Conservation (phyloP, 2,797 vertebrate species). For the Gila robusta region DNA sequence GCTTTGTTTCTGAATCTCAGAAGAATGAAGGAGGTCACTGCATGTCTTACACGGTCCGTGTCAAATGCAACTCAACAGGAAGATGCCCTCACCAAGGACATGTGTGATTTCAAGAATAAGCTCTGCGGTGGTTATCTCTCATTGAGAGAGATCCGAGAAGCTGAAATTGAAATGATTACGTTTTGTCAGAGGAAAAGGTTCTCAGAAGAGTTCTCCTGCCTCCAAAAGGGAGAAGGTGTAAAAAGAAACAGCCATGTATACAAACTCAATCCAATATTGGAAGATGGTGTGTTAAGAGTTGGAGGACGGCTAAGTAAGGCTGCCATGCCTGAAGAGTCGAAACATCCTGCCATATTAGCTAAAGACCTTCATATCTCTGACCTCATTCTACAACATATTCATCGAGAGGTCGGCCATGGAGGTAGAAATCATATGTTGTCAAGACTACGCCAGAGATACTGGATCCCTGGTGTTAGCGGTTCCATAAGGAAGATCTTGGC, state of each 20-base stretch:
- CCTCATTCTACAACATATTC: neutral
- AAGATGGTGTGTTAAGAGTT: constrained; percentile 4
- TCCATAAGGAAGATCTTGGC: neutral
- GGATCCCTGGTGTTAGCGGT: neutral
- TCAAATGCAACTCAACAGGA: too few species aligned
- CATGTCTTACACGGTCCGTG: too few species aligned
- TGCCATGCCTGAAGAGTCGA: neutral
- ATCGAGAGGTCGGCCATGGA: neutral
- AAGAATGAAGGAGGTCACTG: too few species aligned
- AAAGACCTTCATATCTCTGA: neutral
- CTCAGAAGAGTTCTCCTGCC: neutral
- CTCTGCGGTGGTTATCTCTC: too few species aligned
- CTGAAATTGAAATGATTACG: too few species aligned
- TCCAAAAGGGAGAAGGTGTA: neutral
- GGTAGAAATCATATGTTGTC: constrained; percentile 15
- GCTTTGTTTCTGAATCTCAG: too few species aligned
- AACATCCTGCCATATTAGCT: constrained; percentile 4
- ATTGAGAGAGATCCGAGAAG: too few species aligned
- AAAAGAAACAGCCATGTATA: neutral
- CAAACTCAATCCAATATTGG: neutral
- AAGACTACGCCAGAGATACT: neutral
- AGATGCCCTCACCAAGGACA: too few species aligned
- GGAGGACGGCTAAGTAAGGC: neutral
- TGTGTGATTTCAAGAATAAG: too few species aligned
- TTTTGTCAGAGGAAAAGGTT: too few species aligned